Conservation (phyloP, 2,113 vertebrate species). For the Perca schrenkii region DNA sequence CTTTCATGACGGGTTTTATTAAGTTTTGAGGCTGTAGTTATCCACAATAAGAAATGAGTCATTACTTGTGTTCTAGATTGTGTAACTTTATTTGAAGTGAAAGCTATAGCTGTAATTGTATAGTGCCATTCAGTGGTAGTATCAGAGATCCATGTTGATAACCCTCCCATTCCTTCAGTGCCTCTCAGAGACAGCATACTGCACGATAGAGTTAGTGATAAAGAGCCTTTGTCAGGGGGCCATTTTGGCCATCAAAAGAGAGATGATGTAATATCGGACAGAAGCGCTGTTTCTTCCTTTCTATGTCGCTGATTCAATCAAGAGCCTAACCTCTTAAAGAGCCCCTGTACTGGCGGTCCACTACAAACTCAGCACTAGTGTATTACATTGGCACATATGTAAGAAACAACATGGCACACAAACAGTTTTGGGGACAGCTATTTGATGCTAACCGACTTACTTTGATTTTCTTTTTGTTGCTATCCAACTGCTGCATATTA, state of each 20-base stretch:
- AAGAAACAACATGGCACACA: background rate
- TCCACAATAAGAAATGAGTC: conserved; percentile 18
- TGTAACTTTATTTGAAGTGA: conserved; percentile 15
- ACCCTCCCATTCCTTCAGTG: conserved; percentile 48
- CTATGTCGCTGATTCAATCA: conserved; percentile 42
- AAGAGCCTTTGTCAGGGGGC: conserved; percentile 74
- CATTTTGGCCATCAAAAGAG: conserved; percentile 72
- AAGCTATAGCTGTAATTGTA: background rate
- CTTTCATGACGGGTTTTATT: background rate
- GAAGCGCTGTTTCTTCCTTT: conserved; percentile 50
- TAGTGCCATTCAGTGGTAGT: conserved; percentile 18
- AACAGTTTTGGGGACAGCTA: background rate
- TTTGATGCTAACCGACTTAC: background rate
- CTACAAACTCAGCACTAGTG: background rate
- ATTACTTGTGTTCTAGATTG: background rate
- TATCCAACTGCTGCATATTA: background rate
- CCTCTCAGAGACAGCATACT: conserved; percentile 62
- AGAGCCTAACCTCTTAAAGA: conserved; percentile 59
- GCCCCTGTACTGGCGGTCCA: background rate
- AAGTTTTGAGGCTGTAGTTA: background rate
- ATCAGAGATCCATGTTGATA: conserved; percentile 42
- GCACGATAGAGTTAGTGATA: conserved; percentile 53
- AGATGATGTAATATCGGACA: conserved; percentile 74
- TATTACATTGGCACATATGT: background rate
- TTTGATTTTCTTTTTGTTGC: conserved; percentile 16